These are phyloP conservation scores for Paraplagusia blochii DNA, from an alignment of 2,113 vertebrate species.

Conservation along the genomic window DNA sequence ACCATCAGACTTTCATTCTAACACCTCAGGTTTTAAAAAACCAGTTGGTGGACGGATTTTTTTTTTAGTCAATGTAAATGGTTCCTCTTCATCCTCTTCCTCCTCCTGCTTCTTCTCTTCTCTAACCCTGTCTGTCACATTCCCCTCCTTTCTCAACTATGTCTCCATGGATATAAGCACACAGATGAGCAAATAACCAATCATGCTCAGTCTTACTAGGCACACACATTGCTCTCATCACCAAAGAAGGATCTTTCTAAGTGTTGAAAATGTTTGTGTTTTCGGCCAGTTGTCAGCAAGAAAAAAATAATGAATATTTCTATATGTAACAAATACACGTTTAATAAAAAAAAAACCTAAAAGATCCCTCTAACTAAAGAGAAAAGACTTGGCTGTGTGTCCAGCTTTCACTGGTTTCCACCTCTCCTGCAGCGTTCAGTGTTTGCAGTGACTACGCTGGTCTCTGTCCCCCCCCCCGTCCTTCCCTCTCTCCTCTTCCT, in stretches of 20 bases:
- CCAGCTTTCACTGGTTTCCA: no score
- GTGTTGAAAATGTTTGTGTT: neutral
- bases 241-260: no score
- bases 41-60: slow-evolving; percentile 6
- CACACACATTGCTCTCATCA: neutral
- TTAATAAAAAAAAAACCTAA: no score
- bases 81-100: slow-evolving; percentile 14
- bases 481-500: no score
- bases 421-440: no score
- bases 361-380: no score
- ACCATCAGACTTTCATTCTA: neutral
- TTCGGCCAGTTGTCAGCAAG: no score
- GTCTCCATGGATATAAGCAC: slow-evolving; percentile 64
- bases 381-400: no score
- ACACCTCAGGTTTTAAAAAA: neutral
- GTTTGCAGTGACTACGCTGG: no score
- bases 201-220: slow-evolving; percentile 10
- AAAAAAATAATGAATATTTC: no score
- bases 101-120: slow-evolving; percentile 29
- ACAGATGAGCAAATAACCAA: slow-evolving; percentile 52
- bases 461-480: no score
- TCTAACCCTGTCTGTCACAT: slow-evolving; percentile 62
- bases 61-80: slow-evolving; percentile 18
- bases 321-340: no score
- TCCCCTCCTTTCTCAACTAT: slow-evolving; percentile 65